Percentiles rank a stretch among this genome's conserved stretches.
Evolutionary conservation across 2,113 vertebrate genomes (phyloP).

Genomic region (Gymnobelideus leadbeateri): DNA sequence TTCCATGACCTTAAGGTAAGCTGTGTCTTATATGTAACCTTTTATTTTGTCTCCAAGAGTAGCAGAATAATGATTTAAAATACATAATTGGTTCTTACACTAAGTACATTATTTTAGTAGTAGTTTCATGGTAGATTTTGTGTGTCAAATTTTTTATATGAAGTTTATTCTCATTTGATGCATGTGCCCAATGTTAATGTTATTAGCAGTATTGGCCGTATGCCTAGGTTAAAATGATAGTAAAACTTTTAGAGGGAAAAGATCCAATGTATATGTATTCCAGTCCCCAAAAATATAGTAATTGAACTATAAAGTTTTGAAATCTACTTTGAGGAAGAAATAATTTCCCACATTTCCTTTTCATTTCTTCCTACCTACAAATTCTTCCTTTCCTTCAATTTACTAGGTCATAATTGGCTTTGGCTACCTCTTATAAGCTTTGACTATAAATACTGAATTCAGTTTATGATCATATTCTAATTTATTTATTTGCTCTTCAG

Average conservation of each 20-base stretch:
- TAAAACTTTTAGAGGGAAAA: neutral
- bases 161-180: neutral
- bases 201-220: neutral
- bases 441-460: conserved; percentile 25
- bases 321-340: neutral
- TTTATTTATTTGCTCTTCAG: conserved; percentile 82
- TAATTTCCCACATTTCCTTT: neutral
- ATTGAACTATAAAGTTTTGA: neutral
- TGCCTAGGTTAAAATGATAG: neutral
- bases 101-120: conserved; percentile 42
- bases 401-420: conserved; percentile 42
- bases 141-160: neutral
- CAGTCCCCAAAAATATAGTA: neutral
- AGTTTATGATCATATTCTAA: conserved; percentile 49
- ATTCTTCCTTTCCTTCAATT: neutral
- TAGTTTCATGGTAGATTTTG: neutral
- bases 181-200: neutral
- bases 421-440: conserved; percentile 33
- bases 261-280: neutral
- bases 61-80: conserved; percentile 56
- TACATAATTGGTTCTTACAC: conserved; percentile 45
- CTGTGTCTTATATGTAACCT: neutral
- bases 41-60: conserved; percentile 51
- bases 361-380: neutral
- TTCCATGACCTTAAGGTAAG: conserved; percentile 95